Evolutionary conservation across 2,797 vertebrate genomes (phyloP).

Genomic region (Eospalax fontanierii): DNA sequence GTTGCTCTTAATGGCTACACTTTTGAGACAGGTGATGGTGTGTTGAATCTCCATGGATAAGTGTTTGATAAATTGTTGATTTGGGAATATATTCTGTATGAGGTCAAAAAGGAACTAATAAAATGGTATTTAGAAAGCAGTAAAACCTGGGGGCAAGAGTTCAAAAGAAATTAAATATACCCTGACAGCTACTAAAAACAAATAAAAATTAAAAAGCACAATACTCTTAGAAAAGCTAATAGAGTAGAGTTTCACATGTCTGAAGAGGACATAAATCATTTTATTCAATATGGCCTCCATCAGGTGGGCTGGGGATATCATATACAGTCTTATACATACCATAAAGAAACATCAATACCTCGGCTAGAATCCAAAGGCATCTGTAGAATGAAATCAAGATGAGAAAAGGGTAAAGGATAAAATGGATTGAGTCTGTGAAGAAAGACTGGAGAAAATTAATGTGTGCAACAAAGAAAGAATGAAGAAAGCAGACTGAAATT

Average conservation of each 20-base stretch:
- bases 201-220: slow-evolving; percentile 73
- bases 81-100: slow-evolving; percentile 65
- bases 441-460: slow-evolving; percentile 75
- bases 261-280: slow-evolving; percentile 78
- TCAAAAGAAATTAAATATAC: slow-evolving; percentile 83
- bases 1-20: slow-evolving; percentile 64
- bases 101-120: slow-evolving; percentile 53
- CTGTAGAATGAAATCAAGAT: slow-evolving; percentile 58
- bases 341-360: slow-evolving; percentile 77
- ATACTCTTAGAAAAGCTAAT: slow-evolving; percentile 70
- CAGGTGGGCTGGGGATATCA: slow-evolving; percentile 58
- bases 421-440: slow-evolving; percentile 57
- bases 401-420: slow-evolving; percentile 69
- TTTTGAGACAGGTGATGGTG: slow-evolving; percentile 73
- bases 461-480: slow-evolving; percentile 56
- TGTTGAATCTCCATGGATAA: slow-evolving; percentile 76
- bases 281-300: slow-evolving; percentile 68
- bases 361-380: slow-evolving; percentile 69
- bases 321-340: slow-evolving; percentile 62
- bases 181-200: slow-evolving; percentile 67
- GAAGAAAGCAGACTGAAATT: slow-evolving; percentile 4
- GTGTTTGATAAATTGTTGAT: slow-evolving; percentile 78
- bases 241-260: slow-evolving; percentile 73
- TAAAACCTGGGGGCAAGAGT: slow-evolving; percentile 76
- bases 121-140: slow-evolving; percentile 74